A percentile compares a stretch with the other conserved stretches of the same genome.
These are phyloP conservation scores for Drosophila lini DNA, from an alignment of 1,140 invertebrate genomes.

Conservation along the genomic window DNA sequence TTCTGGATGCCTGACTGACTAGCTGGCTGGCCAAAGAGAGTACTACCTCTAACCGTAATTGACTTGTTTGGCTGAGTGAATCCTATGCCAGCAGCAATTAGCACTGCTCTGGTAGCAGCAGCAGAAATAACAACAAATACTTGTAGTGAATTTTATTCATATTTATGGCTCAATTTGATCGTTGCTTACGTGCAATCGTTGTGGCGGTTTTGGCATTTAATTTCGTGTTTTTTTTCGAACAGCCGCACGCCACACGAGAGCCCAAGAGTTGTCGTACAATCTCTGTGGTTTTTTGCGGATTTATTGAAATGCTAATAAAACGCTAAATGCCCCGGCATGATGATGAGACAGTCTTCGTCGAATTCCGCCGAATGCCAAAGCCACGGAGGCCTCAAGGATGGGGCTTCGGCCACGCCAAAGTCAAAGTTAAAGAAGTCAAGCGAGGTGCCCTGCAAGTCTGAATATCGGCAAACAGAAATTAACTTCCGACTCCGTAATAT, in stretches of 20 bases:
- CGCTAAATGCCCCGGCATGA: constrained; percentile 41
- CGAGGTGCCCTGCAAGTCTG: constrained; percentile 23
- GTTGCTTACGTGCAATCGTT: constrained; percentile 45
- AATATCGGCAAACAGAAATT: constrained; percentile 10
- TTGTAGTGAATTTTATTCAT: constrained; percentile 35
- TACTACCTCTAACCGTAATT: constrained; percentile 49
- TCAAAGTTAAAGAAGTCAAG: constrained; percentile 28
- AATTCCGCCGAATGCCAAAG: constrained; percentile 13
- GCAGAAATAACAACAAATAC: constrained; percentile 24
- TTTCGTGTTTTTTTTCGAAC: constrained; percentile 18
- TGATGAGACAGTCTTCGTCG: constrained; percentile 13
- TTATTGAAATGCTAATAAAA: constrained; percentile 68
- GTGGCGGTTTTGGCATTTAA: constrained; percentile 30
- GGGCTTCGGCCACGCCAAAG: constrained; percentile 8
- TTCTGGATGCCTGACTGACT: constrained; percentile 7
- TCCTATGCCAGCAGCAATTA: constrained; percentile 73
- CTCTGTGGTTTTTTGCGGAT: constrained; percentile 14
- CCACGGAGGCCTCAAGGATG: constrained; percentile 32
- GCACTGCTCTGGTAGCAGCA: constrained; percentile 38
- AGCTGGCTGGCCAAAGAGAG: constrained; percentile 8
- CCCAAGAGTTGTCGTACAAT: constrained; percentile 23
- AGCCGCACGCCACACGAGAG: constrained; percentile 42
- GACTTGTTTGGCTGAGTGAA: constrained; percentile 64
- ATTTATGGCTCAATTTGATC: constrained; percentile 68
- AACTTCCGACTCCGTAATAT: constrained; percentile 43